Conservation (phyloP, 2,888 invertebrate species). For the Nomada hirtipes region DNA sequence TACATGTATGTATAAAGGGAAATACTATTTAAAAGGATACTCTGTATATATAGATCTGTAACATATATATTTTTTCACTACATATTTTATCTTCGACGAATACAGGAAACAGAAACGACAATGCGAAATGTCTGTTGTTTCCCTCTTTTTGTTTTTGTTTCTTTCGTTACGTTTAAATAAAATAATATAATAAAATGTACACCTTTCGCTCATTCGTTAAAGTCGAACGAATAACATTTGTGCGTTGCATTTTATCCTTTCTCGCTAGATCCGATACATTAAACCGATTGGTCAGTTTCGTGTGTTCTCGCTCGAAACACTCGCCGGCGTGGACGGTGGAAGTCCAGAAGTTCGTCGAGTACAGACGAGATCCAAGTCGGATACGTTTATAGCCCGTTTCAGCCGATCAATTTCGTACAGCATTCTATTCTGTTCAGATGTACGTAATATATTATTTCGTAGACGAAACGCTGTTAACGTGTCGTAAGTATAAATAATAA, state of each 20-base stretch:
- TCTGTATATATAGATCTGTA: conserved; percentile 51
- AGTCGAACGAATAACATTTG: background rate
- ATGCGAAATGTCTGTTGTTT: conserved; percentile 10
- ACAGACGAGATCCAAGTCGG: conserved; percentile 68
- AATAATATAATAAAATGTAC: conserved; percentile 23
- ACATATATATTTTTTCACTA: conserved; percentile 76
- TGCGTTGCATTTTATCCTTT: background rate
- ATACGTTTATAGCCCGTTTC: conserved; percentile 83
- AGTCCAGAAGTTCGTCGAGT: conserved; percentile 59
- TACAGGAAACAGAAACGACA: conserved; percentile 24
- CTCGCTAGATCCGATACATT: background rate
- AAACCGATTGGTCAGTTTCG: conserved; percentile 68
- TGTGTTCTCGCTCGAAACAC: conserved; percentile 74
- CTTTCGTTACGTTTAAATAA: conserved; percentile 8
- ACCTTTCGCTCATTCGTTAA: background rate
- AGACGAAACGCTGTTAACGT: background rate
- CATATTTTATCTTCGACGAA: conserved; percentile 73
- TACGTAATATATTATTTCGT: conserved; percentile 11
- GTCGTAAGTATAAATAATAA: background rate
- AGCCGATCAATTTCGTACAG: conserved; percentile 83
- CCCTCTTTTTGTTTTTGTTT: background rate
- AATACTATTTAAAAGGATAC: conserved; percentile 31
- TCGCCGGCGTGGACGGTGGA: conserved; percentile 77
- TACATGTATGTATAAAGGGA: conserved; percentile 17
- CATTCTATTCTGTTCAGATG: conserved; percentile 83